Conservation (phyloP, 2,888 invertebrate species). For the Chymomyza amoena region DNA sequence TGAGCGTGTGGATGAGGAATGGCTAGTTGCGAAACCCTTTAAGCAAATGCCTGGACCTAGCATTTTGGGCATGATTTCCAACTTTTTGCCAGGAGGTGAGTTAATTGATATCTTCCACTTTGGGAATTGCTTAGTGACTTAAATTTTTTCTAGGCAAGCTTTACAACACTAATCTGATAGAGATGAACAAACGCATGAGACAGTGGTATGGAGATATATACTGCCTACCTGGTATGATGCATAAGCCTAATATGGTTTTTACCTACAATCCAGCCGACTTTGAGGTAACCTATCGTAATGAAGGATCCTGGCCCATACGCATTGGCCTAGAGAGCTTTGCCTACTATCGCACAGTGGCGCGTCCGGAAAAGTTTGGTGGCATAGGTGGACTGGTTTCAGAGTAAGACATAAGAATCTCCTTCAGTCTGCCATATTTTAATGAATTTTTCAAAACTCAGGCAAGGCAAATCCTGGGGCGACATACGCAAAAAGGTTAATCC, state of each 20-base stretch:
- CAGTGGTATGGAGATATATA: constrained; percentile 78
- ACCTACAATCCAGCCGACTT: constrained; percentile 81
- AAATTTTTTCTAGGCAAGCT: constrained; percentile 51
- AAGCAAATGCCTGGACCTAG: constrained; percentile 67
- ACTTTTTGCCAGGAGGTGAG: constrained; percentile 72
- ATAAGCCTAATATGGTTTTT: constrained; percentile 75
- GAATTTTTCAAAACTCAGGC: constrained; percentile 71
- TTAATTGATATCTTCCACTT: neutral
- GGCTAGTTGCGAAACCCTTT: constrained; percentile 64
- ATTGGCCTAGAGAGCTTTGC: constrained; percentile 77
- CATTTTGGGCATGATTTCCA: constrained; percentile 46
- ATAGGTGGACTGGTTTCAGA: constrained; percentile 71
- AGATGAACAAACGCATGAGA: constrained; percentile 61
- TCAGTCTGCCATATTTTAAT: no score
- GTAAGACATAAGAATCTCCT: constrained; percentile 37
- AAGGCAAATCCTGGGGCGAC: constrained; percentile 84
- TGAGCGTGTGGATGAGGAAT: constrained; percentile 55
- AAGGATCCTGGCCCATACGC: constrained; percentile 80
- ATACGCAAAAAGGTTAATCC: constrained; percentile 81
- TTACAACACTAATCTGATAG: constrained; percentile 57
- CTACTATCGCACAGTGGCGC: constrained; percentile 77
- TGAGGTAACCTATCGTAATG: constrained; percentile 78
- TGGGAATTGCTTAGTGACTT: neutral
- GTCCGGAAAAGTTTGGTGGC: constrained; percentile 77
- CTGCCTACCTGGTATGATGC: constrained; percentile 77